Conservation (phyloP, 2,888 invertebrate species). For the Cetonia aurata region DNA sequence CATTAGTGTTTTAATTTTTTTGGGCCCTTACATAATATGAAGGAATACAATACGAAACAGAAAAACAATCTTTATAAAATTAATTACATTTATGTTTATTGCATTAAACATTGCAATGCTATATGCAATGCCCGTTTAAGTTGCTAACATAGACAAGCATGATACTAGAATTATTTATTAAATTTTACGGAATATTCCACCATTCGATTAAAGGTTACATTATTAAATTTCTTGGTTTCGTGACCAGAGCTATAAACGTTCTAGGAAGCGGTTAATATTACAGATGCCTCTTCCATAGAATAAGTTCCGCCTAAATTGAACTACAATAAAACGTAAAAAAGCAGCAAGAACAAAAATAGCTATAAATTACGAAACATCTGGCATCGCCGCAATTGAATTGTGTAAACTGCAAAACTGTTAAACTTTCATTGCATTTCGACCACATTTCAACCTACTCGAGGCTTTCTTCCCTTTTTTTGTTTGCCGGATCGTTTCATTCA, state of each 20-base stretch:
- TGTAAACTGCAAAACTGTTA: slow-evolving; percentile 44
- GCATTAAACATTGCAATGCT: too few relatives aligned
- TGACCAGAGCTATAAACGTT: neutral
- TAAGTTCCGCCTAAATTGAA: neutral
- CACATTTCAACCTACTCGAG: slow-evolving; percentile 12
- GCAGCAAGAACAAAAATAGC: neutral
- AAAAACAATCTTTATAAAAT: too few relatives aligned
- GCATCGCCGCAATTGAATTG: neutral
- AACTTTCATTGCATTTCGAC: slow-evolving; percentile 51
- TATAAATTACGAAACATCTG: slow-evolving; percentile 30
- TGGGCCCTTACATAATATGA: too few relatives aligned
- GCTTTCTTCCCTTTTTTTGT: neutral
- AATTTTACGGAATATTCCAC: too few relatives aligned
- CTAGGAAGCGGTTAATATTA: slow-evolving; percentile 2
- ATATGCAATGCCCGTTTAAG: too few relatives aligned
- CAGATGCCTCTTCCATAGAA: neutral
- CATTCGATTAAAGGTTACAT: neutral
- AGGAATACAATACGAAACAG: too few relatives aligned
- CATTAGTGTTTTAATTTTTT: too few relatives aligned
- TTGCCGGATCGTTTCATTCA: slow-evolving; percentile 5
- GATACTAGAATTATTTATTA: too few relatives aligned
- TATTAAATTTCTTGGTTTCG: neutral
- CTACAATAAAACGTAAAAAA: slow-evolving; percentile 5
- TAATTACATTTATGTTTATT: too few relatives aligned
- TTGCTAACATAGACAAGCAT: too few relatives aligned